phyloP scores from a whole-genome alignment of 2,888 invertebrate species.

The Eupithecia vulgata region DNA sequence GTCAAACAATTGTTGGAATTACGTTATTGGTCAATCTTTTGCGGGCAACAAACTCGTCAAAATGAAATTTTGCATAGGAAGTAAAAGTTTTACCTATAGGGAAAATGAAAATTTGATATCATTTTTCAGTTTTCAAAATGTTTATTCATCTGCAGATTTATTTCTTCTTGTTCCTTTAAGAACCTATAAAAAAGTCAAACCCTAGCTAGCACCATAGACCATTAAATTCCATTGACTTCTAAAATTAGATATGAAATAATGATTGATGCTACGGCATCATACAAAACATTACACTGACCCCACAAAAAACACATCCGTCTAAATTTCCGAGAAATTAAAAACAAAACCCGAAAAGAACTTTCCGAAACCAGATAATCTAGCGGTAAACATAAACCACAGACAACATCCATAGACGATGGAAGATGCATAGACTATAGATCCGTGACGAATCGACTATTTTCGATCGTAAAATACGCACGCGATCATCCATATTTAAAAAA shows the following conservation, averaged over 20 bases:
- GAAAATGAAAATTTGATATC: background rate
- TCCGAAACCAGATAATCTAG: constrained; percentile 37
- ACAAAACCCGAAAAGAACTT: constrained; percentile 25
- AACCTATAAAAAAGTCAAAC: background rate
- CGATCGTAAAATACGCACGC: constrained; percentile 63
- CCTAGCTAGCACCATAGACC: background rate
- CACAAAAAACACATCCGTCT: constrained; percentile 29
- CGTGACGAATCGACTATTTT: constrained; percentile 62
- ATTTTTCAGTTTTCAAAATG: background rate
- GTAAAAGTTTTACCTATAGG: background rate
- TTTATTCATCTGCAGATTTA: background rate
- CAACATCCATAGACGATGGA: constrained; percentile 28
- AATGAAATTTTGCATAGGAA: too few relatives aligned
- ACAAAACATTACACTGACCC: constrained; percentile 14
- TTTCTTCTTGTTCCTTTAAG: background rate
- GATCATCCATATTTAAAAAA: constrained; percentile 52
- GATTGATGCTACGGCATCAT: constrained; percentile 12
- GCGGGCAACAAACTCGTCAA: too few relatives aligned
- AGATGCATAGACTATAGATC: constrained; percentile 37
- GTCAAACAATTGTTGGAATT: too few relatives aligned
- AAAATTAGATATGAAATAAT: constrained; percentile 8
- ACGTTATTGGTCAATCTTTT: background rate
- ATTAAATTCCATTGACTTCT: background rate
- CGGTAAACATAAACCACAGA: constrained; percentile 36
- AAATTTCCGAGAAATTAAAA: constrained; percentile 34